Evolutionary conservation across 2,888 invertebrate species (phyloP).

Genomic region (Hemistola chrysoprasaria): DNA sequence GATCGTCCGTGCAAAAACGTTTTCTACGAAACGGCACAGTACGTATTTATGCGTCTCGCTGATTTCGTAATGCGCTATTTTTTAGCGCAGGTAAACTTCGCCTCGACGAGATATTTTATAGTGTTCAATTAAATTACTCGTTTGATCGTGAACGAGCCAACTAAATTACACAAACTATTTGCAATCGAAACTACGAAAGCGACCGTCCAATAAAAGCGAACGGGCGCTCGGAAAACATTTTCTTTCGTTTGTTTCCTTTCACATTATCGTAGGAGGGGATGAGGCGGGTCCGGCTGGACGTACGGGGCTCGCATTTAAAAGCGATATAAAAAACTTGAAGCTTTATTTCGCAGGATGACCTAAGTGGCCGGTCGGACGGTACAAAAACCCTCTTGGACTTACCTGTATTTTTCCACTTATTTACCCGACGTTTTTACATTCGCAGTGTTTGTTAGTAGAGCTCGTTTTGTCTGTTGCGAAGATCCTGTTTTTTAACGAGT

Average conservation of each 20-base stretch:
- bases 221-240: conserved; percentile 76
- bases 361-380: conserved; percentile 79
- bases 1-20: conserved; percentile 46
- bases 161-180: conserved; percentile 78
- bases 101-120: conserved; percentile 47
- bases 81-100: conserved; percentile 48
- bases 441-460: conserved; percentile 75
- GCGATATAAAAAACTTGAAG: conserved; percentile 78
- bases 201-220: conserved; percentile 73
- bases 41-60: conserved; percentile 56
- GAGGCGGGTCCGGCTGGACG: conserved; percentile 65
- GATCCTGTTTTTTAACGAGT: conserved; percentile 81
- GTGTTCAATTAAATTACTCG: conserved; percentile 52
- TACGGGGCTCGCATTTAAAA: conserved; percentile 79
- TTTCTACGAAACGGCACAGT: conserved; percentile 50
- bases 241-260: conserved; percentile 81
- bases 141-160: conserved; percentile 56
- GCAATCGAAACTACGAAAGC: conserved; percentile 75
- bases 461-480: conserved; percentile 76
- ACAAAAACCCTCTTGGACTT: conserved; percentile 80
- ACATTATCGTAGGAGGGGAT: conserved; percentile 73
- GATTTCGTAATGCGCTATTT: conserved; percentile 52
- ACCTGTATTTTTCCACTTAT: conserved; percentile 83
- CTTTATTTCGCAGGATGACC: conserved; percentile 82
- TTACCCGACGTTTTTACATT: conserved; percentile 80